These are phyloP conservation scores for Macrochelys suwanniensis DNA, from an alignment of 2,797 vertebrate genomes.

Conservation along the genomic window DNA sequence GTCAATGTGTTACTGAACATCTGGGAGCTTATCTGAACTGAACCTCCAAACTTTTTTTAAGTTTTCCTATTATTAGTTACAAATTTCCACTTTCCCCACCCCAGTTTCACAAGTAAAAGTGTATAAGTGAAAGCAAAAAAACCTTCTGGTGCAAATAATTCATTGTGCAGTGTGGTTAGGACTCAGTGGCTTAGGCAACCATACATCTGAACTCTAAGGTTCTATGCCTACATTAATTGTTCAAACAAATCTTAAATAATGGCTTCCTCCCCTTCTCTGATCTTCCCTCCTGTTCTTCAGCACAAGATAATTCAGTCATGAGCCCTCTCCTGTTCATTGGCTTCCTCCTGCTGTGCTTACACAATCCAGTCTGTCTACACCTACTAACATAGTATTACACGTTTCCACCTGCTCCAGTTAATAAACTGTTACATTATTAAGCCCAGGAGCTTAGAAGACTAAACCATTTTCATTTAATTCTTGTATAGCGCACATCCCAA, in stretches of 20 bases:
- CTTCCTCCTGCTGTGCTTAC: not conserved
- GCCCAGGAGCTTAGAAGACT: not conserved
- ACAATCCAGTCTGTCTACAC: not conserved
- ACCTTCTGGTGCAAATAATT: not conserved
- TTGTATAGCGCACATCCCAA: rapidly evolving
- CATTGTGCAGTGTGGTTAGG: not conserved
- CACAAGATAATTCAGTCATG: not conserved
- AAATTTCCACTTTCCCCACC: not conserved
- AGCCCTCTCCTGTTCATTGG: not conserved
- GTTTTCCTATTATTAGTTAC: not conserved
- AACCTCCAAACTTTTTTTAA: not conserved
- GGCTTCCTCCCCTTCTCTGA: rapidly evolving
- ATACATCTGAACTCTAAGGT: not conserved
- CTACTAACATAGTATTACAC: not conserved
- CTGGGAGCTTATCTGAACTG: not conserved
- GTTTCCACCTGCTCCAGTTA: rapidly evolving
- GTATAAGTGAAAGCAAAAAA: not conserved
- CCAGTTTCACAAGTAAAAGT: not conserved
- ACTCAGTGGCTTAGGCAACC: not conserved
- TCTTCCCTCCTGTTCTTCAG: not conserved
- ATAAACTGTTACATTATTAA: not conserved
- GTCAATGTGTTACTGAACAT: not conserved
- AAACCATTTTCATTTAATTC: not conserved
- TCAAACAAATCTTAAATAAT: not conserved
- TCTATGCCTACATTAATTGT: not conserved